Evolutionary conservation across 2,113 vertebrate species (phyloP).

Genomic region (Anhinga anhinga): DNA sequence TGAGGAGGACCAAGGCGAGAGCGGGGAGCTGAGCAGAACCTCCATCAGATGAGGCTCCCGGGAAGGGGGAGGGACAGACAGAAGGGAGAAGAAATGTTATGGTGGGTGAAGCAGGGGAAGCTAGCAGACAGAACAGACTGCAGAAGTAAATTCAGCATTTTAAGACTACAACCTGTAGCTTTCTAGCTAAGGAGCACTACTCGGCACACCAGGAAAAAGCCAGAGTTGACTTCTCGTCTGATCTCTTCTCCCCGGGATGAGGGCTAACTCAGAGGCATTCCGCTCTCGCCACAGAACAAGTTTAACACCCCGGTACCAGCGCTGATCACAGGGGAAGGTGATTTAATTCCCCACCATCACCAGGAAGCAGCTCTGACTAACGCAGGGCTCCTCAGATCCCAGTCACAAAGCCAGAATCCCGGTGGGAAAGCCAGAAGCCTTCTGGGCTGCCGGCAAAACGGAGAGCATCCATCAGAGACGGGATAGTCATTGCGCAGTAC

Average conservation of each 20-base stretch:
- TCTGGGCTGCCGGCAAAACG: neutral
- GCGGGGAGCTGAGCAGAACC: neutral
- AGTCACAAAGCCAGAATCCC: neutral
- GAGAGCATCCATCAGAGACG: neutral
- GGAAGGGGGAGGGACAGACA: neutral
- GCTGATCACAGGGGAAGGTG: neutral
- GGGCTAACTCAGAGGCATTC: neutral
- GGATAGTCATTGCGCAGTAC: rapidly evolving
- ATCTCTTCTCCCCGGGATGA: neutral
- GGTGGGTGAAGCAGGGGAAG: neutral
- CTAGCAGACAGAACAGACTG: neutral
- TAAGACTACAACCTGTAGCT: neutral
- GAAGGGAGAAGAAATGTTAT: neutral
- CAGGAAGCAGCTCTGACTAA: neutral
- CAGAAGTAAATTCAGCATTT: neutral
- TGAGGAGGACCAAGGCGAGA: neutral
- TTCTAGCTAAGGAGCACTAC: neutral
- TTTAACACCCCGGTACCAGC: neutral
- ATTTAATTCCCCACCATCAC: neutral
- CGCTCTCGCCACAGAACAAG: neutral
- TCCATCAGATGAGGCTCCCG: neutral
- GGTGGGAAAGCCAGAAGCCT: neutral
- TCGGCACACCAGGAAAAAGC: neutral
- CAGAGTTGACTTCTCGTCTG: neutral
- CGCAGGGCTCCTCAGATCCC: neutral